Evolutionary conservation across 2,113 vertebrate species (phyloP).

Genomic region (Colistium nudipinnis): DNA sequence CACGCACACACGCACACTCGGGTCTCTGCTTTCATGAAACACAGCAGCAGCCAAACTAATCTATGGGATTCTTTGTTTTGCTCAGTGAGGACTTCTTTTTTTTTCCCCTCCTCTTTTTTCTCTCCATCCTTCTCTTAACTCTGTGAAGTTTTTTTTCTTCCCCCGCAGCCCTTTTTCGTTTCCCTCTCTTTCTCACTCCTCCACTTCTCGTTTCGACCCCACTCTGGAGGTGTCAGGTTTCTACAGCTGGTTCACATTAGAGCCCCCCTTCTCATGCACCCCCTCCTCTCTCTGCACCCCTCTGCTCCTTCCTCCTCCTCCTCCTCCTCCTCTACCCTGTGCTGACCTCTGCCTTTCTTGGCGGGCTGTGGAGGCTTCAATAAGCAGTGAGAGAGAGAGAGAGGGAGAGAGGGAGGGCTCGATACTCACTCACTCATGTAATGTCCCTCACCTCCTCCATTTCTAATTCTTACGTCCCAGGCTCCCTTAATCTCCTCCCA

Average conservation of each 20-base stretch:
- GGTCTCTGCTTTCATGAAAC: conserved; percentile 49
- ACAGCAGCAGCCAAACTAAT: conserved; percentile 56
- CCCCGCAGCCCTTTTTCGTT: conserved; percentile 58
- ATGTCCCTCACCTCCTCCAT: conserved; percentile 30
- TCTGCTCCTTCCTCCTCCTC: conserved; percentile 5
- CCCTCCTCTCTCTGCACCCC: conserved; percentile 28
- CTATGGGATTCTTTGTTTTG: conserved; percentile 79
- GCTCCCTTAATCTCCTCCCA: conserved; percentile 20
- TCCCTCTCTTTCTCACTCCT: conserved; percentile 72
- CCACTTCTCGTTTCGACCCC: conserved; percentile 67
- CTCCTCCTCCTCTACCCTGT: conserved; percentile 64
- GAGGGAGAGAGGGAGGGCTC: conserved; percentile 45
- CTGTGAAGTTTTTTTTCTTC: conserved; percentile 50
- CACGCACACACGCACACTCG: conserved; percentile 6
- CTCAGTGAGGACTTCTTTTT: conserved; percentile 62
- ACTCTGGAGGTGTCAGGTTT: conserved; percentile 81
- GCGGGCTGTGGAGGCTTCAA: conserved; percentile 53
- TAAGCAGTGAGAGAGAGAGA: conserved; percentile 48
- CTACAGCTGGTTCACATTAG: conserved; percentile 85
- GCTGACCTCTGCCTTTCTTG: conserved; percentile 74
- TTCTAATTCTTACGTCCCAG: conserved; percentile 26
- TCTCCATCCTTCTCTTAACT: conserved; percentile 49
- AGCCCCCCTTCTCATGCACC: conserved; percentile 62
- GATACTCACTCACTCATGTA: conserved; percentile 51
- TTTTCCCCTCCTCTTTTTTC: conserved; percentile 47